Percentiles rank a stretch among this genome's conserved stretches.
These are phyloP conservation scores for Cettia cetti DNA, from an alignment of 2,113 vertebrate genomes.

Conservation along the genomic window DNA sequence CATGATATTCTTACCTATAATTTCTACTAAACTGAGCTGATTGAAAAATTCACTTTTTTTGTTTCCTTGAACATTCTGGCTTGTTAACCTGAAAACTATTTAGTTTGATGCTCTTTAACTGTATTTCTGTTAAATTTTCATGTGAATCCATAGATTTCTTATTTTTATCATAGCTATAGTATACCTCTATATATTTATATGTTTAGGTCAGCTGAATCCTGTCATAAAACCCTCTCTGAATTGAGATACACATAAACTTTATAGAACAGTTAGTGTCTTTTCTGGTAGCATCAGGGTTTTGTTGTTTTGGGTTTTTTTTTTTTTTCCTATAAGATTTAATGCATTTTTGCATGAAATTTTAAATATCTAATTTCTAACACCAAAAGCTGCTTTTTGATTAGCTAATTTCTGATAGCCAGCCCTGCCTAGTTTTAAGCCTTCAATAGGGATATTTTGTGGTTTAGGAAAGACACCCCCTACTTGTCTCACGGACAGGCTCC, in stretches of 20 bases:
- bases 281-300: neutral
- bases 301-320: neutral
- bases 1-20: neutral
- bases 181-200: neutral
- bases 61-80: neutral
- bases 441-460: neutral
- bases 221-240: neutral
- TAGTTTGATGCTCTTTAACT: neutral
- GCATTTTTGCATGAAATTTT: neutral
- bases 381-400: neutral
- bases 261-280: neutral
- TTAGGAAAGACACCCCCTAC: neutral
- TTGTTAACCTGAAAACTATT: neutral
- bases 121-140: neutral
- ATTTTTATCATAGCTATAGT: neutral
- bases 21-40: neutral
- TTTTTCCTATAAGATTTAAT: neutral
- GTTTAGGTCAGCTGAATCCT: neutral
- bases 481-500: neutral
- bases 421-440: neutral
- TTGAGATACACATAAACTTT: neutral
- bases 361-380: neutral
- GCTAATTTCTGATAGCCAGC: neutral
- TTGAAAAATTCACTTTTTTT: neutral
- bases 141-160: neutral